Evolutionary conservation across 2,888 invertebrate species (phyloP), one percentile per base, ranked within the genome.

Genomic region (Steromphala cineraria): DNA sequence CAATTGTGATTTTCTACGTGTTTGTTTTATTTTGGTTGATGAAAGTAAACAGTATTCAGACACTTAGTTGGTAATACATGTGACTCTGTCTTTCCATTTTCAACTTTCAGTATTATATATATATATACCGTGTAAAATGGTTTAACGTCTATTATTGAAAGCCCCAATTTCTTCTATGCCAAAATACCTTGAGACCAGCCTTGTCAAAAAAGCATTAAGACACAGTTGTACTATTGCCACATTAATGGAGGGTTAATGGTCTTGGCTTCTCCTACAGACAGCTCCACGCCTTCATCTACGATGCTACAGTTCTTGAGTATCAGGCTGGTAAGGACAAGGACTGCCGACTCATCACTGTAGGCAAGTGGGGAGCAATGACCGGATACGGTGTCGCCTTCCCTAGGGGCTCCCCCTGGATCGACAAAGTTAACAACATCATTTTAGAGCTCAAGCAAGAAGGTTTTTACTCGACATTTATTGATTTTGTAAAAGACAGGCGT

Each of bases 221-320:
- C 46, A 46, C 46, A 36, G 46, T 46, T 46, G 5, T 46, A 46
- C 62, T 21, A 7, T 8, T 28, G 15, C 10, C 15, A 62, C 28
- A 13, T 24, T 3, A 2, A 21, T 4, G 62, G 62, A 24, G 24
- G 13, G 15, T 24, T 17, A 62, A 21, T 28, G 62, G 10, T 62
- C 4, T 24, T 24, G 17, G 28, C 8, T 24, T n/a, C 7, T 31
- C 17, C 0, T 90, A 0, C 89, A 96, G 96, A 76, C 97, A 98
- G 90, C 95, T 99, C 89, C 98, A 99, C 93, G 99, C 99, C 7
- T 99, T 99, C 93, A 97, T 99, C 88, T 99, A 99, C 93, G 99
- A 99, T 92, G 99, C 99, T 80, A 99, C 99, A 0, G 99, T 99
- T 17, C 94, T 99, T 89, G 98, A 99, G 93, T 99, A 99, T 94